These are phyloP conservation scores for Melinaea menophilus DNA, from an alignment of 2,888 invertebrate species.

Conservation along the genomic window DNA sequence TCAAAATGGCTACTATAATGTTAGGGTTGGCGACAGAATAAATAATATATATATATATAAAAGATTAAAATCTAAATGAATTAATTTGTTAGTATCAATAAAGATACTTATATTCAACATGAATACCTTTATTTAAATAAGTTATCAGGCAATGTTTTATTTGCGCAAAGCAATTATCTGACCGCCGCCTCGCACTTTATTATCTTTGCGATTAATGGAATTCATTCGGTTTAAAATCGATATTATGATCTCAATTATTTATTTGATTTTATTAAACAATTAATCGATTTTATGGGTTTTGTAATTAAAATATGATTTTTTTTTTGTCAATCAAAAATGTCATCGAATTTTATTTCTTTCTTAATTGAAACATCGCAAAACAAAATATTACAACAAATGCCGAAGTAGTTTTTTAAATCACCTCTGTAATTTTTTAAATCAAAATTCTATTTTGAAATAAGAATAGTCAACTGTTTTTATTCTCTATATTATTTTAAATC, in stretches of 20 bases:
- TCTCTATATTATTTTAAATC: too few species aligned
- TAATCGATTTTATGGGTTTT: conserved; percentile 28
- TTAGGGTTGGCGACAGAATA: background rate
- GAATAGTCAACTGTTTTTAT: too few species aligned
- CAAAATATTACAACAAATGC: background rate
- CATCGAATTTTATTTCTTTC: too few species aligned
- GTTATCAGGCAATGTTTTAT: conserved; percentile 52
- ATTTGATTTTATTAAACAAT: conserved; percentile 57
- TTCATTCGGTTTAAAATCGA: conserved; percentile 54
- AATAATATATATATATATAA: background rate
- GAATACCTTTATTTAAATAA: conserved; percentile 36
- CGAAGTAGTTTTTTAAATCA: too few species aligned
- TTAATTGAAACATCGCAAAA: too few species aligned
- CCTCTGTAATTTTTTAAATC: too few species aligned
- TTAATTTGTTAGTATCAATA: background rate
- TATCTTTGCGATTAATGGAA: conserved; percentile 68
- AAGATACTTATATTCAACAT: background rate
- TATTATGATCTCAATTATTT: conserved; percentile 61
- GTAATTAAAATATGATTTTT: conserved; percentile 12
- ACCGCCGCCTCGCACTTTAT: conserved; percentile 49
- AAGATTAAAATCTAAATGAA: background rate
- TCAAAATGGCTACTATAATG: too few species aligned
- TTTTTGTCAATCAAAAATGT: too few species aligned
- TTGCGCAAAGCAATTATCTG: conserved; percentile 68
- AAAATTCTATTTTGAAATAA: too few species aligned